Evolutionary conservation across 2,113 vertebrate species (phyloP), one percentile per base, ranked within the genome.

Genomic region (Sorex fumeus): DNA sequence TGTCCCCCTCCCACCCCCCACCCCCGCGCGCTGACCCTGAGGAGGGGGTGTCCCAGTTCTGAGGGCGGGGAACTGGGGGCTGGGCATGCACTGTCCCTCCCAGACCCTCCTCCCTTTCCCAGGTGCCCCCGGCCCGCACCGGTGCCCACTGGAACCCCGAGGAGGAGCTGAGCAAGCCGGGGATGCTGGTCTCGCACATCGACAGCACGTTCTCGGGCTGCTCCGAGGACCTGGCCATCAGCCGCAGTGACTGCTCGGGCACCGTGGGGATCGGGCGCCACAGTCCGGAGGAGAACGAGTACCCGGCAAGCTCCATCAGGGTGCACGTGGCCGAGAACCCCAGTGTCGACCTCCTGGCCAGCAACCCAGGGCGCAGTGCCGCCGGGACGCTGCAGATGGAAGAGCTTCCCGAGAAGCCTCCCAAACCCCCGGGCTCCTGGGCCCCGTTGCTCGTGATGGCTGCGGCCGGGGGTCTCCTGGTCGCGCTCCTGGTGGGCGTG

Each of bases 211-310:
- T 75, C 70, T 97, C 96, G 0, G 64, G 60, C 40, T 90, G 64
- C 57, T 76, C 93, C 0, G 77, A 21, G 6, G 93, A 96, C 71
- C 96, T 97, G 2, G 94, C 92, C 84, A 95, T 97, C 72, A 96
- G 96, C 88, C 4, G 8, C 64, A 91, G 87, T 30, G 30, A 6
- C 77, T 89, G 84, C 32, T 4, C 86, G 25, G 27, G 6, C 0
- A 0, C 9, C 0, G 77, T 60, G 57, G 57, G 57, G 15, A 15
- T 10, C 30, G 84, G 47, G 71, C 57, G 3, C 23, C 89, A 80
- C 3, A 25, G 70, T 50, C 96, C 96, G 0, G 96, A 97, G 75
- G 96, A 96, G 60, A 92, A 95, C 0, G 96, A 97, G 62, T 96
- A 95, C 30, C 27, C 0, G 23, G 95, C 90, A 0, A 34, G 77